A percentile compares a stretch with the other conserved stretches of the same genome.
Evolutionary conservation across 2,797 vertebrate genomes (phyloP).

Genomic region (Benthosema pterotum): DNA sequence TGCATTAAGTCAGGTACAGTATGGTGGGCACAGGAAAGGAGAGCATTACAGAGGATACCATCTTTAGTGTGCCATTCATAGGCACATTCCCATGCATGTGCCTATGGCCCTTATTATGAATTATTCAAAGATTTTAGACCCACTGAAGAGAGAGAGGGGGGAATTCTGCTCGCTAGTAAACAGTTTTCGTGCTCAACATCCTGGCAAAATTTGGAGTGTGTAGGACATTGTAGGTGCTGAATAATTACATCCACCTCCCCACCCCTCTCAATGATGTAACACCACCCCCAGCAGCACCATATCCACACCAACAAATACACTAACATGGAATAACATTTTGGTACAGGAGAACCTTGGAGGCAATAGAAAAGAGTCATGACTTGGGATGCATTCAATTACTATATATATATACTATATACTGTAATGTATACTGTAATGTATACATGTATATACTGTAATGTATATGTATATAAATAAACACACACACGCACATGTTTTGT

Average conservation of each 20-base stretch:
- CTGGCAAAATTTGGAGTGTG: constrained; percentile 75
- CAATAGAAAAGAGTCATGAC: constrained; percentile 48
- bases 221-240: constrained; percentile 71
- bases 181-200: constrained; percentile 82
- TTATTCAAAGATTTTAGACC: constrained; percentile 78
- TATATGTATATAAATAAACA: constrained; percentile 1
- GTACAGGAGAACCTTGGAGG: constrained; percentile 46
- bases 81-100: constrained; percentile 70
- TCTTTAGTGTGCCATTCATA: constrained; percentile 75
- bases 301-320: constrained; percentile 28
- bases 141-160: constrained; percentile 67
- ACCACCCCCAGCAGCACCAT: constrained; percentile 32
- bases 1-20: constrained; percentile 67
- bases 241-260: constrained; percentile 75
- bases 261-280: constrained; percentile 59
- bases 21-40: constrained; percentile 45
- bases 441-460: too few relatives aligned
- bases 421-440: too few relatives aligned
- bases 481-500: constrained; percentile 50
- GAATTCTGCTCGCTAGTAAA: constrained; percentile 79
- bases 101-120: constrained; percentile 79
- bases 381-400: too few relatives aligned
- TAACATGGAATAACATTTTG: constrained; percentile 55
- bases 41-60: constrained; percentile 71
- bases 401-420: too few relatives aligned